These are phyloP conservation scores for Agrotis ipsilon DNA, from an alignment of 2,888 invertebrate species.

Conservation along the genomic window DNA sequence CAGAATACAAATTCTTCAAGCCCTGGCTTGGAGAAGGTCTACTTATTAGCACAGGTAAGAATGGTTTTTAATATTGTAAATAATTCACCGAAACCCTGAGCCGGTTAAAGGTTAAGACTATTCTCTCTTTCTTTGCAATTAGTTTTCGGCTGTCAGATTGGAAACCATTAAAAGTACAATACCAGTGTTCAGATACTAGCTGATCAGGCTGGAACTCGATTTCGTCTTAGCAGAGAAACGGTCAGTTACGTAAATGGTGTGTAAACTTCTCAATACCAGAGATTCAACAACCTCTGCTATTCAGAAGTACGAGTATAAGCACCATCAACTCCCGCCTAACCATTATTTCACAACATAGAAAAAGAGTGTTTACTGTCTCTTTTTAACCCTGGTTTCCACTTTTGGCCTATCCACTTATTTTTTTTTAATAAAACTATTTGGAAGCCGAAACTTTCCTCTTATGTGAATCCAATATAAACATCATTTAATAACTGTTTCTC, in stretches of 20 bases:
- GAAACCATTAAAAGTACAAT: background rate
- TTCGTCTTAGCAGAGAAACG: background rate
- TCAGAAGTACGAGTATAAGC: background rate
- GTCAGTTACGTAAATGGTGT: background rate
- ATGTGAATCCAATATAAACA: no score
- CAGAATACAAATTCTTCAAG: conserved; percentile 94
- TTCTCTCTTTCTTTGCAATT: background rate
- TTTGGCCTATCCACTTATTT: no score
- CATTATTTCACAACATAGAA: no score
- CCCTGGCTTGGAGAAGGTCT: conserved; percentile 96
- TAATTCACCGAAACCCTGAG: no score
- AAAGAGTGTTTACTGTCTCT: no score
- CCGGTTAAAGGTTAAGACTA: no score
- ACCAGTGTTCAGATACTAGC: background rate
- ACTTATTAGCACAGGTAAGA: conserved; percentile 91
- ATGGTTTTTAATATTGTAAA: background rate
- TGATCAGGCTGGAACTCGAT: background rate
- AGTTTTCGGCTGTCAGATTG: background rate
- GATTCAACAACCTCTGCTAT: background rate
- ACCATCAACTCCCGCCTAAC: no score
- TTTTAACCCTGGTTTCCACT: no score
- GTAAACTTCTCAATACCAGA: no score
- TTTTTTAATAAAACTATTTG: no score
- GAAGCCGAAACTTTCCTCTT: no score
- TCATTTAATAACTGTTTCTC: no score